Conservation (phyloP, 2,797 vertebrate species). For the Labeo calbasu region DNA sequence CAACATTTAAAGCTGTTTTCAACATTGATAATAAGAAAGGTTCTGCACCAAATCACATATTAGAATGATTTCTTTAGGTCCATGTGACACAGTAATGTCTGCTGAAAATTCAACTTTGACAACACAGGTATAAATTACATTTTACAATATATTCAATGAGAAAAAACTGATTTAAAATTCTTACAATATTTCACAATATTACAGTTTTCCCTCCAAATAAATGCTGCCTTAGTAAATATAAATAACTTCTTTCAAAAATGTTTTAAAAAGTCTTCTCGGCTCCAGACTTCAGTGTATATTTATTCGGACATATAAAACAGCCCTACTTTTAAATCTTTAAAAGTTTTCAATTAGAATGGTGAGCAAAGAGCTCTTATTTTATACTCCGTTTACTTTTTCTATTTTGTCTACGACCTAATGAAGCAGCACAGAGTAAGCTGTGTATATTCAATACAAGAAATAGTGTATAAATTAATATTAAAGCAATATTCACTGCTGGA, state of each 20-base stretch:
- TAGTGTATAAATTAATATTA: constrained; percentile 77
- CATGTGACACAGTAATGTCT: not conserved
- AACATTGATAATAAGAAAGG: not conserved
- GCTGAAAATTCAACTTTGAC: not conserved
- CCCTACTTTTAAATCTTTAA: constrained; percentile 9
- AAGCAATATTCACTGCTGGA: constrained; percentile 67
- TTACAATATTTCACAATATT: not conserved
- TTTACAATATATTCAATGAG: not conserved
- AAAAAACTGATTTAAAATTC: not conserved
- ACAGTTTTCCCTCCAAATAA: not conserved
- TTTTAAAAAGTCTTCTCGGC: not conserved
- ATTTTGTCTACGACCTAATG: constrained; percentile 60
- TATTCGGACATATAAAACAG: not conserved
- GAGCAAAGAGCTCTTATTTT: constrained; percentile 54
- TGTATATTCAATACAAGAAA: constrained; percentile 74
- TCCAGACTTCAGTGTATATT: not conserved
- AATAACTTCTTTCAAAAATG: not conserved
- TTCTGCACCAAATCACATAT: not conserved
- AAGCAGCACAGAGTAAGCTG: constrained; percentile 67
- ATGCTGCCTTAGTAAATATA: not conserved
- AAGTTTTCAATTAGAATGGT: constrained; percentile 60
- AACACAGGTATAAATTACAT: not conserved
- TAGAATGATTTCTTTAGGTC: not conserved
- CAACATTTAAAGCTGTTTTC: not conserved
- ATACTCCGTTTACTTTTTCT: constrained; percentile 61